These are phyloP conservation scores for Holothuria leucospilota DNA, from an alignment of 53 echinoderm and acorn worm genomes.

Conservation along the genomic window DNA sequence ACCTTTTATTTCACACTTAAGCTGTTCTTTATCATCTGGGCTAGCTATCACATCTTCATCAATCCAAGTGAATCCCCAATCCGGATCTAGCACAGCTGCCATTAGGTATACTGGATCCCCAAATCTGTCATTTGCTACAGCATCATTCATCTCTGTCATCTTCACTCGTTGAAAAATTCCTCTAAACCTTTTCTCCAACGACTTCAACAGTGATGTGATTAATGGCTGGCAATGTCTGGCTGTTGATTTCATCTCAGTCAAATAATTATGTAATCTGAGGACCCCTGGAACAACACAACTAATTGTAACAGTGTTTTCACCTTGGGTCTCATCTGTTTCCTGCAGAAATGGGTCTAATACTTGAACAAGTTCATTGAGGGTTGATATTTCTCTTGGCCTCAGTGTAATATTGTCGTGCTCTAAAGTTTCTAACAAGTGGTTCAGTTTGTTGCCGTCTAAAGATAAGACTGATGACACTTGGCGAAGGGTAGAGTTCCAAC, in stretches of 20 bases:
- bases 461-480: conserved; percentile 29
- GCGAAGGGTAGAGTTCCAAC: conserved; percentile 45
- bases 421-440: conserved; percentile 1
- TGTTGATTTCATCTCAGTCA: neutral
- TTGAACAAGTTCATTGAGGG: conserved; percentile 43
- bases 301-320: neutral
- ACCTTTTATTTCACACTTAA: too few relatives aligned
- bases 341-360: conserved; percentile 43
- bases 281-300: neutral
- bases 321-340: conserved; percentile 51
- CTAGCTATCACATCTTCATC: conserved; percentile 60
- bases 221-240: neutral
- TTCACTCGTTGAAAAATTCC: conserved; percentile 46
- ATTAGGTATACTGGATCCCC: conserved; percentile 37
- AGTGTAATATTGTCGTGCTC: neutral
- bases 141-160: conserved; percentile 10
- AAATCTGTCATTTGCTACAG: conserved; percentile 39
- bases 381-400: conserved; percentile 17
- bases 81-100: conserved; percentile 48
- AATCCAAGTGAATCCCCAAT: conserved; percentile 48
- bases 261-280: neutral
- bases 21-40: too few relatives aligned
- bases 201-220: neutral
- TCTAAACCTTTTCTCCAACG: neutral
- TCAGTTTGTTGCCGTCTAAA: conserved; percentile 7